These are phyloP conservation scores for Chaenocephalus aceratus DNA, from an alignment of 2,113 vertebrate species.

Conservation along the genomic window DNA sequence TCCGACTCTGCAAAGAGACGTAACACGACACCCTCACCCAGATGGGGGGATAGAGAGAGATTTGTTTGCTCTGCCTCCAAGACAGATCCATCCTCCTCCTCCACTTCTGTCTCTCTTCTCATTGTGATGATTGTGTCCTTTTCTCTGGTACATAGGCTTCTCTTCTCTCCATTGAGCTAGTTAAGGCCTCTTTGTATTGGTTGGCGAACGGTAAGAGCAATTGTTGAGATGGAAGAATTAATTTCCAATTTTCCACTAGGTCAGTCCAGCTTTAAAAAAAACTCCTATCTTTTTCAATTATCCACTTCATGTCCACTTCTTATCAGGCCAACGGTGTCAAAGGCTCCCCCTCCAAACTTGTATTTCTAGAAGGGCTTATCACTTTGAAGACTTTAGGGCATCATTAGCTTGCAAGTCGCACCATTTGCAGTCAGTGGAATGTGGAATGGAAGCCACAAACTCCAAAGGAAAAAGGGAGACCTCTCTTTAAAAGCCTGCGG, in stretches of 20 bases:
- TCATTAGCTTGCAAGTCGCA: slow-evolving; percentile 33
- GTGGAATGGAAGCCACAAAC: slow-evolving; percentile 47
- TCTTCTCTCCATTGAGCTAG: slow-evolving; percentile 8
- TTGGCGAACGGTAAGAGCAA: background rate
- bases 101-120: slow-evolving; percentile 15
- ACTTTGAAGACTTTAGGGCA: slow-evolving; percentile 29
- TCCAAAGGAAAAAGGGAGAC: slow-evolving; percentile 42
- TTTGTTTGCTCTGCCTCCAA: slow-evolving; percentile 62
- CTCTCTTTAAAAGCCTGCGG: slow-evolving; percentile 51
- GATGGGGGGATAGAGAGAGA: slow-evolving; percentile 59
- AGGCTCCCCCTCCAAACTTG: background rate
- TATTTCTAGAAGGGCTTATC: slow-evolving; percentile 18
- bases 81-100: slow-evolving; percentile 42
- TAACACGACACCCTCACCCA: slow-evolving; percentile 68
- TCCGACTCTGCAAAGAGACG: slow-evolving; percentile 51
- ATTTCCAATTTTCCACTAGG: slow-evolving; percentile 11
- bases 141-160: slow-evolving; percentile 7
- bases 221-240: slow-evolving; percentile 10
- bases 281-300: slow-evolving; percentile 12
- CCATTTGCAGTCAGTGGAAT: slow-evolving; percentile 50
- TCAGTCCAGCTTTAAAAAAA: slow-evolving; percentile 14
- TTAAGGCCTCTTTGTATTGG: slow-evolving; percentile 5
- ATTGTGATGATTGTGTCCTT: slow-evolving; percentile 7
- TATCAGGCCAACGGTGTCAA: background rate
- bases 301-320: slow-evolving; percentile 10